phyloP scores from a whole-genome alignment of 2,797 vertebrate genomes.

The Dryobates pubescens region DNA sequence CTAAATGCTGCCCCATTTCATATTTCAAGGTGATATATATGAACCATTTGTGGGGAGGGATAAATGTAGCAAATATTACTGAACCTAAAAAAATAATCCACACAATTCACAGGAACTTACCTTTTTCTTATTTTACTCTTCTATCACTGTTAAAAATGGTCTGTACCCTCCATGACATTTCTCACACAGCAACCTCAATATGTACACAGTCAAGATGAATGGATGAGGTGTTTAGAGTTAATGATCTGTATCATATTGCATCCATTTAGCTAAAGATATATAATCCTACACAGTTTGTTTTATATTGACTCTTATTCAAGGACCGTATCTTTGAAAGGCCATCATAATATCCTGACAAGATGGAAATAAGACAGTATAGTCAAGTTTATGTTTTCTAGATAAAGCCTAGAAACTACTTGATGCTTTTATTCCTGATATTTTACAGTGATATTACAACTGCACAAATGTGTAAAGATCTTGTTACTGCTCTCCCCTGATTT shows the following conservation, averaged over 20 bases:
- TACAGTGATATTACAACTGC: constrained; percentile 6
- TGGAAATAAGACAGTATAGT: constrained; percentile 55
- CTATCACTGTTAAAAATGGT: constrained; percentile 49
- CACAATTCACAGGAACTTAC: not conserved
- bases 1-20: not conserved
- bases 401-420: constrained; percentile 13
- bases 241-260: constrained; percentile 66
- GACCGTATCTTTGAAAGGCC: constrained; percentile 47
- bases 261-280: constrained; percentile 70
- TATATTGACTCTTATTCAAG: constrained; percentile 65
- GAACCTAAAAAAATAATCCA: constrained; percentile 29
- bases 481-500: not conserved
- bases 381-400: constrained; percentile 25
- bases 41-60: not conserved
- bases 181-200: constrained; percentile 48
- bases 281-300: constrained; percentile 53
- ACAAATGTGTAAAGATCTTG: not conserved
- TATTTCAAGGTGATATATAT: constrained; percentile 2
- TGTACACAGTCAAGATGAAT: constrained; percentile 61
- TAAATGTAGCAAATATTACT: not conserved
- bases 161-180: constrained; percentile 34
- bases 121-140: not conserved
- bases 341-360: constrained; percentile 38
- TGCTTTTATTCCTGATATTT: constrained; percentile 22
- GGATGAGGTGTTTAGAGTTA: constrained; percentile 68